A percentile compares a stretch with the other conserved stretches of the same genome.
Evolutionary conservation across 2,113 vertebrate genomes (phyloP).

Genomic region (Pseudolaguvia tuberculata): DNA sequence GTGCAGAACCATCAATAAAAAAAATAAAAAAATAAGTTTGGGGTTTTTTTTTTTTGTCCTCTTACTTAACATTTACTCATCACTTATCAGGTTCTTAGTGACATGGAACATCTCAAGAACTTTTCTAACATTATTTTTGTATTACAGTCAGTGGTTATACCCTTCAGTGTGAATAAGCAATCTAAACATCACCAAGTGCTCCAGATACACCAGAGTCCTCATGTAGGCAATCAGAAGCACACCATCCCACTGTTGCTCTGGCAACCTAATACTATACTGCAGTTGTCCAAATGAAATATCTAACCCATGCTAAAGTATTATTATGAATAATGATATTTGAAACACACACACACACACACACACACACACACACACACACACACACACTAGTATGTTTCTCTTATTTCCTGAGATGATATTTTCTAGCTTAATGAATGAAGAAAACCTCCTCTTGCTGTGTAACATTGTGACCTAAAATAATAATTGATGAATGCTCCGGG

Average conservation of each 20-base stretch:
- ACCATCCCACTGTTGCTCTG: background rate
- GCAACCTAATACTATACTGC: background rate
- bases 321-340: background rate
- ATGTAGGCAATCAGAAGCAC: background rate
- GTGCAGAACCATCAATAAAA: background rate
- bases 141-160: background rate
- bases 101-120: background rate
- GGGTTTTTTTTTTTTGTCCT: background rate
- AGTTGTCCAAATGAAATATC: background rate
- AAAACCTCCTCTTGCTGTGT: slow-evolving; percentile 17
- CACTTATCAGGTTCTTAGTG: background rate
- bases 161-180: slow-evolving; percentile 20
- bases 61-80: background rate
- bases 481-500: slow-evolving; percentile 16
- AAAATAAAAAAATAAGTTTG: background rate
- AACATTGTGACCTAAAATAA: background rate
- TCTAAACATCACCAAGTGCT: slow-evolving; percentile 1
- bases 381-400: background rate
- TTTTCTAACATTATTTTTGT: background rate
- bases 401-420: background rate
- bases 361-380: background rate
- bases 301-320: background rate
- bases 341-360: background rate
- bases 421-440: slow-evolving; percentile 9
- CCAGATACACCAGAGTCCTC: background rate